Evolutionary conservation across 2,113 vertebrate genomes (phyloP), one percentile per base, ranked within the genome.

Genomic region (Siniperca chuatsi): DNA sequence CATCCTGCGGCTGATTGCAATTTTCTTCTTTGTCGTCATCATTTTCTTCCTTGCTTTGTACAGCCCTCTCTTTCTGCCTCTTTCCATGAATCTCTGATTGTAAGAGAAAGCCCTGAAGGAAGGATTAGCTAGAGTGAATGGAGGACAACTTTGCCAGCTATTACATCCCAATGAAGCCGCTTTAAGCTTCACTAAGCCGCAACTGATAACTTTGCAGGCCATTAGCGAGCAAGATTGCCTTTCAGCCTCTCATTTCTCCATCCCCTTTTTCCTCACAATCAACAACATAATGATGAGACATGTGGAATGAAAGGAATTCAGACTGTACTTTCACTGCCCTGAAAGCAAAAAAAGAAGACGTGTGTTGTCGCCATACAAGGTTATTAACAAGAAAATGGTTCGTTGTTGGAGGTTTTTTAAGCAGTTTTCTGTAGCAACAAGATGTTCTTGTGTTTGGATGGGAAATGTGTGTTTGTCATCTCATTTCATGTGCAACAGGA

Each of bases 121-220:
- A 87, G 93, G 95, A 95, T 95, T 95, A 94, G 90, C 84, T 69
- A 60, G 84, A 88, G 89, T 93, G 94, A 95, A 95, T 93, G 82
- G 93, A 92, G 88, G 85, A 93, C 94, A 93, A 95, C 89, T 95
- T 95, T 89, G 87, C 94, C 90, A 87, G 93, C 93, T 95, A 94
- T 94, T 95, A 94, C 93, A 93, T 94, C 92, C 92, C 93, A 89
- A 93, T 92, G 91, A 95, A 95, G 94, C 90, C 62, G 88, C 90
- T 90, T 92, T 95, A 94, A 94, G 95, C 95, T 95, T 88, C 92
- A 92, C 93, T 95, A 95, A 96, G 93, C 95, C 84, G 90, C 93
- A 91, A 93, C 94, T 94, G 94, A 95, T 95, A 96, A 95, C 94
- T 94, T 95, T 96, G 91, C 93, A 93, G 94, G 93, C 91, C 94